Evolutionary conservation across 2,888 invertebrate species (phyloP).

Genomic region (Bimastos eiseni): DNA sequence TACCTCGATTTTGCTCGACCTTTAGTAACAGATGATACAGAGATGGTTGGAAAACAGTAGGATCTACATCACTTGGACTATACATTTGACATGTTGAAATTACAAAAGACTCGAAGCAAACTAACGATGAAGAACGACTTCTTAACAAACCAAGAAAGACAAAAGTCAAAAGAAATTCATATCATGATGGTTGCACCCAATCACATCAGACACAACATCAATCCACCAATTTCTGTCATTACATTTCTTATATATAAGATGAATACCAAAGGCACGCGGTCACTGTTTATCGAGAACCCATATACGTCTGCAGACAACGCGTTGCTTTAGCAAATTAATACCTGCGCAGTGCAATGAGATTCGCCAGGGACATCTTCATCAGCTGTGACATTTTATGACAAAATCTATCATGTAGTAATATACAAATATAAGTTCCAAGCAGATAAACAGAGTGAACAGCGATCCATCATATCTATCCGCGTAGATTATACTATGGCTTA

Average conservation of each 20-base stretch:
- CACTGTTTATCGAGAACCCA: too few relatives aligned
- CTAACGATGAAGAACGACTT: slow-evolving; percentile 1
- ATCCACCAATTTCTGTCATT: background rate
- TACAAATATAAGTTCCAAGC: background rate
- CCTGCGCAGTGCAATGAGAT: background rate
- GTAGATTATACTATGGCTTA: background rate
- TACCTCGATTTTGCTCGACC: too few relatives aligned
- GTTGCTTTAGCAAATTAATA: background rate
- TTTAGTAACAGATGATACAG: too few relatives aligned
- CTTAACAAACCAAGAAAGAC: background rate
- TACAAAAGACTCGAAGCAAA: background rate
- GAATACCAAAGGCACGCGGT: too few relatives aligned
- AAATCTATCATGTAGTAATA: background rate
- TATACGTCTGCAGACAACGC: too few relatives aligned
- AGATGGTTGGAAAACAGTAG: background rate
- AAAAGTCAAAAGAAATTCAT: background rate
- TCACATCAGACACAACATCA: background rate
- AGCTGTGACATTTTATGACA: background rate
- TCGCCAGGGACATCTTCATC: background rate
- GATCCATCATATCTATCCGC: background rate
- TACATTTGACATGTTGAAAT: background rate
- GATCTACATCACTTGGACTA: background rate
- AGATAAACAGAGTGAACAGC: background rate
- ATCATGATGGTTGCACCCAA: background rate
- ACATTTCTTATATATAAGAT: too few relatives aligned